phyloP scores from a whole-genome alignment of 2,113 vertebrate species.

The pig (Sus scrofa) region T2T-Sscrofa CM000827.6:73098001-73098500 shows the following conservation, averaged over 20 bases:
- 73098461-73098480: too few relatives aligned
- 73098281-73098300: slow-evolving; percentile 85
- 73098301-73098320: slow-evolving; percentile 92
- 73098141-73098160: slow-evolving; percentile 47
- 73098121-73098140: slow-evolving; percentile 85
- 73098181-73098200: slow-evolving; percentile 88
- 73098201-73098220: slow-evolving; percentile 93
- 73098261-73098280: slow-evolving; percentile 87
- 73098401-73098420: too few relatives aligned
- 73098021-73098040: slow-evolving; percentile 90
- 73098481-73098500: too few relatives aligned
- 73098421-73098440: too few relatives aligned
- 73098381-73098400: too few relatives aligned
- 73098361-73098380: slow-evolving; percentile 87
- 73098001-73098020: slow-evolving; percentile 23
- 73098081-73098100: slow-evolving; percentile 93
- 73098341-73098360: slow-evolving; percentile 92
- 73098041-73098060: slow-evolving; percentile 90
- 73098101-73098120: slow-evolving; percentile 94
- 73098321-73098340: slow-evolving; percentile 89
- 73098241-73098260: slow-evolving; percentile 93
- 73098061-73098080: slow-evolving; percentile 97
- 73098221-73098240: slow-evolving; percentile 92
- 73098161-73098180: not conserved
- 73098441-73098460: too few relatives aligned